These are phyloP conservation scores for Verasper variegatus DNA, from an alignment of 2,113 vertebrate species.

Conservation along the genomic window DNA sequence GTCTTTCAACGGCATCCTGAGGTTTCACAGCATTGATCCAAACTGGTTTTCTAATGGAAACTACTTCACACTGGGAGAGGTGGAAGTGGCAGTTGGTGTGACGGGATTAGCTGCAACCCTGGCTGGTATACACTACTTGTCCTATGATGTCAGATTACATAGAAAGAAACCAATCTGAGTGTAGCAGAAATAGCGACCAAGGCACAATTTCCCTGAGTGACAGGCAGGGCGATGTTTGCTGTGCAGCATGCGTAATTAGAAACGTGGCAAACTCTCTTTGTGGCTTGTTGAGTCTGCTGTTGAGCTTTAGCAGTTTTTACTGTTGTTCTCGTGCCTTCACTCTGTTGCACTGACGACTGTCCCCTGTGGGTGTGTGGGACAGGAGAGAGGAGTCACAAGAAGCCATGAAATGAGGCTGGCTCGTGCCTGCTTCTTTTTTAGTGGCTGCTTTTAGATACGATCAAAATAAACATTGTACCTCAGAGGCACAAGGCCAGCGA, in stretches of 20 bases:
- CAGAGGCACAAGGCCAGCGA: conserved; percentile 14
- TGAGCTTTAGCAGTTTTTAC: conserved; percentile 45
- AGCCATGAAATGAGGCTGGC: conserved; percentile 13
- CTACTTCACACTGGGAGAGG: conserved; percentile 18
- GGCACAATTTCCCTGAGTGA: conserved; percentile 15
- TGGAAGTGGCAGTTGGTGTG: conserved; percentile 19
- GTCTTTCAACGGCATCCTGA: conserved; percentile 42
- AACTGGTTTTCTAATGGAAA: conserved; percentile 26
- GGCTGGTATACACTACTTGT: conserved; percentile 50
- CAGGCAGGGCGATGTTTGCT: conserved; percentile 24
- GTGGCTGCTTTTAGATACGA: conserved; percentile 42
- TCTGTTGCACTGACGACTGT: conserved; percentile 44
- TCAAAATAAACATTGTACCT: conserved; percentile 54
- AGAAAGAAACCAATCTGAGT: conserved; percentile 58
- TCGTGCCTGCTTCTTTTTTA: conserved; percentile 34
- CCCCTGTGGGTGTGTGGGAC: conserved; percentile 54
- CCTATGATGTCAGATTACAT: conserved; percentile 64
- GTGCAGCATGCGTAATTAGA: conserved; percentile 67
- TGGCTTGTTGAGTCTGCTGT: conserved; percentile 57
- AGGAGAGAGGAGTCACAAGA: conserved; percentile 24
- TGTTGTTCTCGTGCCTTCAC: conserved; percentile 54
- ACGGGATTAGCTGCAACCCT: conserved; percentile 40
- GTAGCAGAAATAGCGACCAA: conserved; percentile 41
- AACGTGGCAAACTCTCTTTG: conserved; percentile 44
- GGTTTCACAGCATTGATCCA: conserved; percentile 18